phyloP scores from a whole-genome alignment of 2,888 invertebrate genomes.

The Ceriagrion tenellum region DNA sequence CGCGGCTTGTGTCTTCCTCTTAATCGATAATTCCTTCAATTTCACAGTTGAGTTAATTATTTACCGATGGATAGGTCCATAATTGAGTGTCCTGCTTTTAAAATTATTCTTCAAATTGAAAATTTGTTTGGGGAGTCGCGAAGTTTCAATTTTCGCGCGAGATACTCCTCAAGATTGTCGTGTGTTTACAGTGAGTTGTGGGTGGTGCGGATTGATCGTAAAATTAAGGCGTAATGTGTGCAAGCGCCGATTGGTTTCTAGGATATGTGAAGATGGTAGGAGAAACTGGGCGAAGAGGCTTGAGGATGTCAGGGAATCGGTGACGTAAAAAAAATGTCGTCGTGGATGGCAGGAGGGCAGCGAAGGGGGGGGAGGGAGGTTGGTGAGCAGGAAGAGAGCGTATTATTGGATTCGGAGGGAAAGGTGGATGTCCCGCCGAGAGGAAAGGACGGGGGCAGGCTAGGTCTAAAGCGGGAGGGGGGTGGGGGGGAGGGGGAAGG shows the following conservation, averaged over 20 bases:
- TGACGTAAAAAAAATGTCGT: not conserved
- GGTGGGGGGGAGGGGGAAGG: not conserved
- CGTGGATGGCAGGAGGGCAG: not conserved
- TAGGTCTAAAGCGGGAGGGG: too few relatives aligned
- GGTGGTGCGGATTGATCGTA: not conserved
- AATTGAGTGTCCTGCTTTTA: too few relatives aligned
- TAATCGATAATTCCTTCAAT: too few relatives aligned
- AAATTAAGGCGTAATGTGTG: not conserved
- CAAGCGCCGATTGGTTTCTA: not conserved
- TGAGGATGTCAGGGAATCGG: not conserved
- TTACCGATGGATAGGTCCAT: too few relatives aligned
- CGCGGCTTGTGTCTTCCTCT: too few relatives aligned
- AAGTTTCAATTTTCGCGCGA: too few relatives aligned
- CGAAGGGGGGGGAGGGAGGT: not conserved
- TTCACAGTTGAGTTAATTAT: too few relatives aligned
- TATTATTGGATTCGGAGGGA: conserved; percentile 11
- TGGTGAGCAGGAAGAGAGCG: not conserved
- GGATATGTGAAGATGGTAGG: not conserved
- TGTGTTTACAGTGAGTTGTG: too few relatives aligned
- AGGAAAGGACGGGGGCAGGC: not conserved
- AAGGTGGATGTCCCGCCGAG: too few relatives aligned
- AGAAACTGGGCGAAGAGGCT: not conserved
- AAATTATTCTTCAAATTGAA: too few relatives aligned
- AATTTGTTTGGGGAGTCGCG: too few relatives aligned
- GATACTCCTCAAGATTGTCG: too few relatives aligned